These are phyloP conservation scores for Steinernema scapterisci DNA, from an alignment of 2,888 invertebrate species.

Conservation along the genomic window DNA sequence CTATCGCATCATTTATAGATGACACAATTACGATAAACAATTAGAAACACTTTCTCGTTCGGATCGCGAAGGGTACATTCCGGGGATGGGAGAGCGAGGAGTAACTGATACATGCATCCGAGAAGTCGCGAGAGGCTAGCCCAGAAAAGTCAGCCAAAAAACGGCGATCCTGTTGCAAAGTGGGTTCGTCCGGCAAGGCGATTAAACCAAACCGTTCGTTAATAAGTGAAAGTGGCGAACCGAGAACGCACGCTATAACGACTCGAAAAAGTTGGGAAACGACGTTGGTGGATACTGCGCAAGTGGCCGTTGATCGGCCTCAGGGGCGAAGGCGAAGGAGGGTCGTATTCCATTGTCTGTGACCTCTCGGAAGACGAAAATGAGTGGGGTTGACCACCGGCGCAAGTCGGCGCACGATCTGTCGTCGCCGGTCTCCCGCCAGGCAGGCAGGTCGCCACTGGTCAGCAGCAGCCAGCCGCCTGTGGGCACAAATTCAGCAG, in stretches of 20 bases:
- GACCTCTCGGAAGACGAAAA: constrained; percentile 32
- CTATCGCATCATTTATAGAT: constrained; percentile 9
- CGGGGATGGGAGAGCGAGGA: too few relatives aligned
- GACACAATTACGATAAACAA: constrained; percentile 20
- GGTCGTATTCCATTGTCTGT: constrained; percentile 31
- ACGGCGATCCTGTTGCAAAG: too few relatives aligned
- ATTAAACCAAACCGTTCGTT: not conserved
- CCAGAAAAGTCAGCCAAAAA: too few relatives aligned
- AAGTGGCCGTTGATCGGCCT: constrained; percentile 21
- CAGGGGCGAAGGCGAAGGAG: constrained; percentile 23
- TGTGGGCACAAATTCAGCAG: constrained; percentile 11
- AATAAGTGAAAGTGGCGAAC: constrained; percentile 19
- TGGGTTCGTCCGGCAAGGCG: not conserved
- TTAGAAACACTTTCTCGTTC: not conserved
- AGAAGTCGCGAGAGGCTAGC: too few relatives aligned
- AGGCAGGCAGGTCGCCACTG: constrained; percentile 19
- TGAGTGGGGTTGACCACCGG: constrained; percentile 26
- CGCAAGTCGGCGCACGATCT: constrained; percentile 23
- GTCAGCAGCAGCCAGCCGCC: constrained; percentile 7
- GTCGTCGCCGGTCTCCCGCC: constrained; percentile 8
- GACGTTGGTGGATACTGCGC: not conserved
- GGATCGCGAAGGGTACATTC: not conserved
- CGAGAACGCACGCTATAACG: constrained; percentile 23
- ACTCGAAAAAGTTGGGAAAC: constrained; percentile 26
- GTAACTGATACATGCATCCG: too few relatives aligned